A percentile compares a stretch with the other conserved stretches of the same genome.
phyloP scores from a whole-genome alignment of 2,797 vertebrate genomes.

The Danio tinwini region DNA sequence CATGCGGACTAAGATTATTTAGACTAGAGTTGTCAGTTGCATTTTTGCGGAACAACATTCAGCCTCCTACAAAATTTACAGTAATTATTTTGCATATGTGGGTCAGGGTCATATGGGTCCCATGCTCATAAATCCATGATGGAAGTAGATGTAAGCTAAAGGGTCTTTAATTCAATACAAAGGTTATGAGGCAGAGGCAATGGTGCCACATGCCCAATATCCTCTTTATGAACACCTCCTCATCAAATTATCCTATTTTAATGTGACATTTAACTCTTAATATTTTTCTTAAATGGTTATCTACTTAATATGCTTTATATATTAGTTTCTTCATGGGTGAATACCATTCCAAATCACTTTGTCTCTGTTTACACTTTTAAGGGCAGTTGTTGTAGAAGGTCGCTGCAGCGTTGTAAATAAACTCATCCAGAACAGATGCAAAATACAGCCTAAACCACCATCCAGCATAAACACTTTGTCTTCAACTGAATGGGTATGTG shows the following conservation, averaged over 20 bases:
- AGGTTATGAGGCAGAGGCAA: constrained; percentile 21
- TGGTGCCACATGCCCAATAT: background rate
- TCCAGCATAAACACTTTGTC: constrained; percentile 29
- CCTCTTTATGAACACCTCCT: background rate
- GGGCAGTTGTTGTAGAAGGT: constrained; percentile 16
- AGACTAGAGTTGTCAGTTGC: background rate
- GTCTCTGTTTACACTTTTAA: background rate
- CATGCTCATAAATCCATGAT: constrained; percentile 57
- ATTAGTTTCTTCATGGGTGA: background rate
- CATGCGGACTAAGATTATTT: background rate
- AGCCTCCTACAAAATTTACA: background rate
- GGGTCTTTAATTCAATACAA: constrained; percentile 55
- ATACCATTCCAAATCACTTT: background rate
- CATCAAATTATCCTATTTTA: constrained; percentile 17
- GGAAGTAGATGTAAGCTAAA: constrained; percentile 20
- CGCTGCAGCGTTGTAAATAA: constrained; percentile 27
- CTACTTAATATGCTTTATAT: constrained; percentile 6
- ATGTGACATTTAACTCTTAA: constrained; percentile 27
- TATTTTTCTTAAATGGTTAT: constrained; percentile 22
- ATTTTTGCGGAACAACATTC: background rate
- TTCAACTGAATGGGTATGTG: constrained; percentile 31
- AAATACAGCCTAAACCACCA: constrained; percentile 13
- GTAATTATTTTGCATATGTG: constrained; percentile 10
- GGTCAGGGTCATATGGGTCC: constrained; percentile 18
- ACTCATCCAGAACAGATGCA: constrained; percentile 48